Base-by-base conservation (phyloP, 2,797 vertebrate species). In the Antennarius maculatus region DNA sequence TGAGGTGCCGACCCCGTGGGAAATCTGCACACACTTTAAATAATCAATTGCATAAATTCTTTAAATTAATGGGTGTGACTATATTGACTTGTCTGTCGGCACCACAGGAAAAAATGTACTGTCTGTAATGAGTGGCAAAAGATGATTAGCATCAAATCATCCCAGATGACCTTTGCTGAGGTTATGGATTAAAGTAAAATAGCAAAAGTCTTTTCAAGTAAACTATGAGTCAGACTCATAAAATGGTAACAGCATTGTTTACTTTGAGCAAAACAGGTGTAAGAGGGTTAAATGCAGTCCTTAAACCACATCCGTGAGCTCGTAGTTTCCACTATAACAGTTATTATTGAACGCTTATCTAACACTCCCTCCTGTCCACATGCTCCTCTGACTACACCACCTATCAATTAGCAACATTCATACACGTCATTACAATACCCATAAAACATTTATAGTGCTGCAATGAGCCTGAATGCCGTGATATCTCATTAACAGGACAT, bases 321-420 rank as follows among this genome's bases (percentile, higher is more conserved):
- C 66, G 69, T 81, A 88, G 81, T 93, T 91, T 88, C 89, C 87
- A 91, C 87, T 73, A 71, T 81, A 90, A 89, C 76, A 72, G 76
- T 83, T 86, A 81, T 91, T 79, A 89, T 90, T 88, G 78, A 86
- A 73, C 51, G 66, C 67, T 71, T 78, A 82, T 77, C 78, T 77
- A 43, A 58, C 82, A 58, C 68, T 59, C 66, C 47, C 54, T 39
- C 14, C 39, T 12, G n/a, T 56, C 60, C 28, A 29, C 52, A 54
- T 67, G 28, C 59, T 48, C 9, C 55, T 56, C 59, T 43, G 12
- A 49, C 56, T 76, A 60, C 17, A 13, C 51, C 61, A 56, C 54
- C 74, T 64, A 64, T 64, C 83, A 84, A 84, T 88, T 76, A 81
- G 68, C 73, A 69, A 78, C 79, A 81, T 71, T 50, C 62, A 65